Evolutionary conservation across 2,888 invertebrate genomes (phyloP), one percentile per base, ranked within the genome.

Genomic region (Epiblema foenella): DNA sequence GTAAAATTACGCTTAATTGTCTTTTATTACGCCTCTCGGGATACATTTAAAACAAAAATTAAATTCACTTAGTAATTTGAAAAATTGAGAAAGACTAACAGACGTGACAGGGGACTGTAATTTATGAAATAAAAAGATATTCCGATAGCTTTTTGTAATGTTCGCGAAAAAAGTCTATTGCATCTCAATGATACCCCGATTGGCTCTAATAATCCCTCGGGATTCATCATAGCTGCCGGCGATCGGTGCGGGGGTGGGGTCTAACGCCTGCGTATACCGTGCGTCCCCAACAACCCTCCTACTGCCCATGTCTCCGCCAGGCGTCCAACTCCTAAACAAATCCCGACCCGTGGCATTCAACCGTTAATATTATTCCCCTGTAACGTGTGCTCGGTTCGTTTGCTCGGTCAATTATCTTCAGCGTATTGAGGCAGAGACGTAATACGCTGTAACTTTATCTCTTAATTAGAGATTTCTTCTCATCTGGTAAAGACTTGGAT

Each of bases 371-470:
- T 86, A 87, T 87, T 84, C 83, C 81, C 85, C 83, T 85, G 85
- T 88, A 88, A 85, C 84, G 81, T 84, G 84, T 85, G 83, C 83
- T 83, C 82, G 83, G 84, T 87, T 88, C 87, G 89, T 88, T 89
- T 87, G 85, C 85, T 86, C 83, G 82, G 81, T 87, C 89, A 90
- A 89, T 91, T 90, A 89, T 88, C 84, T 84, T 82, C 77, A 79
- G 80, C 83, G 79, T 85, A 87, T 85, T 85, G 83, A 82, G 83
- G 74, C 71, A 73, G 77, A 78, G 80, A 78, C 76, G 73, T 79
- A 82, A 83, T 76, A 75, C 75, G 74, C 77, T 75, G 76, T 77
- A 79, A 80, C 78, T 77, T 57, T 57, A 72, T 67, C 60, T 62
- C 62, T 58, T 68, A 68, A 68, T 54, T 72, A 52, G 59, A 66